These are phyloP conservation scores for Drosophila nebulosa DNA, from an alignment of 1,140 invertebrate genomes.

Conservation along the genomic window DNA sequence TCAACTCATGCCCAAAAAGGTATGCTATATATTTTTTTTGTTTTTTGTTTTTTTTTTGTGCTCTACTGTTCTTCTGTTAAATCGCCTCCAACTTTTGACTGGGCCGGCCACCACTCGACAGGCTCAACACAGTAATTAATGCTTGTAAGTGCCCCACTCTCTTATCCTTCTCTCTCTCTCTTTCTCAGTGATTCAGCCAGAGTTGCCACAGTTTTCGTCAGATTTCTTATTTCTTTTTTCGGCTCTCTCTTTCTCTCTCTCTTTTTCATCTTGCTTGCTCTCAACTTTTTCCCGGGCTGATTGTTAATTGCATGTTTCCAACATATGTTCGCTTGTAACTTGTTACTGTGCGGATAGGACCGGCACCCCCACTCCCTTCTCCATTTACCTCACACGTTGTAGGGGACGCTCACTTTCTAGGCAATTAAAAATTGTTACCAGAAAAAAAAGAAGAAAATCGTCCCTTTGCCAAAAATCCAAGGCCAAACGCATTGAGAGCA, in stretches of 20 bases:
- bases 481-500: conserved; percentile 15
- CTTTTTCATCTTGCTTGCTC: conserved; percentile 4
- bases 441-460: too few relatives aligned
- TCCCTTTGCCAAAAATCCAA: conserved; percentile 1
- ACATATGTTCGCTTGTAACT: conserved; percentile 59
- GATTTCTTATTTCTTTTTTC: conserved; percentile 5
- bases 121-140: conserved; percentile 61
- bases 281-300: conserved; percentile 26
- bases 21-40: conserved; percentile 60
- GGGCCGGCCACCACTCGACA: conserved; percentile 41
- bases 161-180: not conserved
- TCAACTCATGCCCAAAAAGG: conserved; percentile 55
- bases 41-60: too few relatives aligned
- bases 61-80: conserved; percentile 32
- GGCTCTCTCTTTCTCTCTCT: not conserved
- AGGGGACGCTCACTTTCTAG: not conserved
- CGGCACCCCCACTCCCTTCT: not conserved
- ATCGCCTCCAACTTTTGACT: conserved; percentile 44
- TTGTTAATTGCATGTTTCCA: conserved; percentile 66
- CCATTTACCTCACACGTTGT: not conserved
- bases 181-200: conserved; percentile 20
- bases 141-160: conserved; percentile 60
- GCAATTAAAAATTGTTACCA: conserved; percentile 57
- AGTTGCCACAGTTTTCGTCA: conserved; percentile 36
- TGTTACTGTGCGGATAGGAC: conserved; percentile 3